Evolutionary conservation across 2,797 vertebrate species (phyloP).

Genomic region (Eidolon dupreanum): DNA sequence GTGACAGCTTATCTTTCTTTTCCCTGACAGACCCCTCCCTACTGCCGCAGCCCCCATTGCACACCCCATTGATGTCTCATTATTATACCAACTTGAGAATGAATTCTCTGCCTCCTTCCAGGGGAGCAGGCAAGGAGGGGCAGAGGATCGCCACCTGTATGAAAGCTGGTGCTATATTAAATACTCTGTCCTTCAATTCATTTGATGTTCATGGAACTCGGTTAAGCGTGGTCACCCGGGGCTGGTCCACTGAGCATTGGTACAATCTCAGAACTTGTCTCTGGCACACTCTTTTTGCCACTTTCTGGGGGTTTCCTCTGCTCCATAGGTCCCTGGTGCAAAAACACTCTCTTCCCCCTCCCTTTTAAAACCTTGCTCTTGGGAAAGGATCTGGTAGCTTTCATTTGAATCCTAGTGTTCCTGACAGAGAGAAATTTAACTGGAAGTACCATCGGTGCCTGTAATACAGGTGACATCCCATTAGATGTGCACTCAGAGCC

Average conservation of each 20-base stretch:
- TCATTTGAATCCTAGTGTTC: not conserved
- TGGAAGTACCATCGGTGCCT: not conserved
- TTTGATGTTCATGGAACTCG: not conserved
- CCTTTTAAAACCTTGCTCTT: not conserved
- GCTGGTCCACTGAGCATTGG: not conserved
- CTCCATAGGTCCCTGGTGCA: not conserved
- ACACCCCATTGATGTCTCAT: not conserved
- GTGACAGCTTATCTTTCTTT: not conserved
- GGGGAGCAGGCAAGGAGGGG: not conserved
- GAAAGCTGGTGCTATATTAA: conserved; percentile 21
- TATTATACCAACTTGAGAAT: not conserved
- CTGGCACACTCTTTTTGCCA: not conserved
- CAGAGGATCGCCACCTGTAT: not conserved
- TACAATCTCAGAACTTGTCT: not conserved
- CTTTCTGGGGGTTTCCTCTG: not conserved
- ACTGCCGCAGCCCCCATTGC: not conserved
- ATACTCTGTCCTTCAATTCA: not conserved
- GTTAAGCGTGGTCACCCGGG: not conserved
- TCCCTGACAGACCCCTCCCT: not conserved
- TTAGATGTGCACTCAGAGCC: not conserved
- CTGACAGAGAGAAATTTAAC: not conserved
- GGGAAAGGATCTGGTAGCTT: not conserved
- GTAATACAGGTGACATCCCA: not conserved
- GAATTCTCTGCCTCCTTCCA: not conserved
- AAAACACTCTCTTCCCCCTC: not conserved